Evolutionary conservation across 2,888 invertebrate species (phyloP).

Genomic region (Escarpia spicata): DNA sequence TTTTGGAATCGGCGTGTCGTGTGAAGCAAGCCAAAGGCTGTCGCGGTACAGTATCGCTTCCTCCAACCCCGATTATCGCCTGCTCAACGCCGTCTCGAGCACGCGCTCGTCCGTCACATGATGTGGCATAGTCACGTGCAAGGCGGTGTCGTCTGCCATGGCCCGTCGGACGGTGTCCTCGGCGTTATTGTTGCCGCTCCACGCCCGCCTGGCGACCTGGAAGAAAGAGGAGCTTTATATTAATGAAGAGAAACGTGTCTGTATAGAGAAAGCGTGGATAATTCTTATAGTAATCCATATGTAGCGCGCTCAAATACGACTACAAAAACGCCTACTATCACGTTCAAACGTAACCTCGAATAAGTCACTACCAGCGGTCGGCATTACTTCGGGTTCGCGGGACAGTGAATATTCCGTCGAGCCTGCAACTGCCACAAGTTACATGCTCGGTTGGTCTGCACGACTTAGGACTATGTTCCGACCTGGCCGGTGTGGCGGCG

Average conservation of each 20-base stretch:
- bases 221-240: constrained; percentile 29
- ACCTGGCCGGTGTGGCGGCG: no score
- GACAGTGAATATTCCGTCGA: no score
- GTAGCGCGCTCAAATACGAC: no score
- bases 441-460: no score
- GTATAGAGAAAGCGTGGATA: background rate
- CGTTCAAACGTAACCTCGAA: no score
- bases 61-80: background rate
- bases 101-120: background rate
- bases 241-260: background rate
- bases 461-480: no score
- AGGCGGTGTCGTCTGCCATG: constrained; percentile 65
- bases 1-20: no score
- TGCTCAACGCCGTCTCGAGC: background rate
- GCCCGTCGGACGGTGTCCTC: constrained; percentile 68
- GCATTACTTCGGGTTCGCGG: no score
- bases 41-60: background rate
- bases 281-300: background rate
- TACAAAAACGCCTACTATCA: no score
- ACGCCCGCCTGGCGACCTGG: constrained; percentile 68
- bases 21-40: no score
- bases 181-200: constrained; percentile 72
- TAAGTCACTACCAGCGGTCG: no score
- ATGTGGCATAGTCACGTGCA: background rate
- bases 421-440: no score